Evolutionary conservation across 2,888 invertebrate genomes (phyloP).

Genomic region (Philopedon plagiatum): DNA sequence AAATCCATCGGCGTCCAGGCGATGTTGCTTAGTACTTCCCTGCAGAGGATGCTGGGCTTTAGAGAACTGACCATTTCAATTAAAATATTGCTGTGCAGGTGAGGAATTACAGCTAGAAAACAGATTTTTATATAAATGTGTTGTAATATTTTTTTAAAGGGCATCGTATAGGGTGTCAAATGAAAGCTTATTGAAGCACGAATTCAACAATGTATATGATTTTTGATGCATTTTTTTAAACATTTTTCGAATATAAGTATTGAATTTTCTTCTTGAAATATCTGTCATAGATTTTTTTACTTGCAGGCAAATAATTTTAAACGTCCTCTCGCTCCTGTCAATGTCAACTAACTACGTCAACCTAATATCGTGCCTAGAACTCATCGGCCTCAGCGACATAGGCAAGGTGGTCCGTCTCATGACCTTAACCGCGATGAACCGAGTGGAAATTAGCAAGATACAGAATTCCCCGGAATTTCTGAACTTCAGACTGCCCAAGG

Average conservation of each 20-base stretch:
- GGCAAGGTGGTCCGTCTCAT: constrained; percentile 72
- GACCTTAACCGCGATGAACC: constrained; percentile 74
- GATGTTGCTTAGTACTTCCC: constrained; percentile 66
- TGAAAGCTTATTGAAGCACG: too few species aligned
- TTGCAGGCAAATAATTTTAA: constrained; percentile 72
- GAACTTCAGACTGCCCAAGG: constrained; percentile 58
- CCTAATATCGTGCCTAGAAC: constrained; percentile 64
- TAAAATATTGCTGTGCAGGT: constrained; percentile 72
- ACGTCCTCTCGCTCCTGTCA: constrained; percentile 69
- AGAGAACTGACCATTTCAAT: constrained; percentile 70
- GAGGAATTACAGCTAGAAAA: constrained; percentile 45
- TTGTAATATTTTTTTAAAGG: too few species aligned
- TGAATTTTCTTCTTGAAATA: too few species aligned
- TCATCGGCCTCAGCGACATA: constrained; percentile 72
- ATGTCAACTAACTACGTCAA: constrained; percentile 61
- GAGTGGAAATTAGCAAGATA: constrained; percentile 67
- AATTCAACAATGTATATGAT: too few species aligned
- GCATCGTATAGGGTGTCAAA: too few species aligned
- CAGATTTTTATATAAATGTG: neutral
- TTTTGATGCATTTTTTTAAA: too few species aligned
- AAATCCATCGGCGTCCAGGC: constrained; percentile 70
- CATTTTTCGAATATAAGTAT: too few species aligned
- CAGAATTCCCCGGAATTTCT: constrained; percentile 58
- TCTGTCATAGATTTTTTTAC: too few species aligned
- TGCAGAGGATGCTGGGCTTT: constrained; percentile 71